Base-by-base conservation (phyloP, 2,113 vertebrate species). In the Macroglossus sobrinus region DNA sequence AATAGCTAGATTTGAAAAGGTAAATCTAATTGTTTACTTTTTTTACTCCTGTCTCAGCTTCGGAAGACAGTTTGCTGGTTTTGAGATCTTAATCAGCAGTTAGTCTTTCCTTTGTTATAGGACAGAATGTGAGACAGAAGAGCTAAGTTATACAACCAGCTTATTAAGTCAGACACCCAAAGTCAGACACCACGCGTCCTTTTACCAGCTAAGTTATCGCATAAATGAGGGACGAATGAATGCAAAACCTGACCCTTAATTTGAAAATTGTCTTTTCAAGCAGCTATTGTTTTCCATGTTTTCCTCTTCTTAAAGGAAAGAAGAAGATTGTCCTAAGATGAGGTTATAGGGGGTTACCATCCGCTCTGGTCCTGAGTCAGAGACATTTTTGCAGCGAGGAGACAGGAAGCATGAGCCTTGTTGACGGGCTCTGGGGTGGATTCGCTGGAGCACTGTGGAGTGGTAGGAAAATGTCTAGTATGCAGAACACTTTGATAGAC, bases 231-330 rank as follows among this genome's bases (percentile, higher is more conserved):
- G 63, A 92, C 33, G 40, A 91, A 50, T 55, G 18, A 72, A 80
- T 81, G 61, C 30, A 24, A 61, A 76, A 45, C 79, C 30, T 8
- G 71, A 53, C 47, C 47, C 45, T 86, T 59, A 26, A n/a, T 69
- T 55, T 87, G 75, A n/a, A 88, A 89, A 74, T 21, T 76, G 16
- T 43, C 64, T 85, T 87, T 87, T 88, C 21, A 75, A 71, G 66
- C 45, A 92, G 71, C n/a, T 84, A 5, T 40, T 92, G n/a, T 80
- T 94, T 84, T 64, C 71, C 5, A 11, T 26, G 38, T 45, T 28
- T 5, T 3, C 5, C 33, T 6, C 64, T 87, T 40, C 72, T 87
- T 71, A 68, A 63, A 63, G 71, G 38, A 69, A 89, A 75, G 40
- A 78, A 69, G 47, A 72, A 76, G 43, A 18, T 18, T 64, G 22